Evolutionary conservation across 1,140 invertebrate genomes (phyloP).

Genomic region (Dysdera silvatica): DNA sequence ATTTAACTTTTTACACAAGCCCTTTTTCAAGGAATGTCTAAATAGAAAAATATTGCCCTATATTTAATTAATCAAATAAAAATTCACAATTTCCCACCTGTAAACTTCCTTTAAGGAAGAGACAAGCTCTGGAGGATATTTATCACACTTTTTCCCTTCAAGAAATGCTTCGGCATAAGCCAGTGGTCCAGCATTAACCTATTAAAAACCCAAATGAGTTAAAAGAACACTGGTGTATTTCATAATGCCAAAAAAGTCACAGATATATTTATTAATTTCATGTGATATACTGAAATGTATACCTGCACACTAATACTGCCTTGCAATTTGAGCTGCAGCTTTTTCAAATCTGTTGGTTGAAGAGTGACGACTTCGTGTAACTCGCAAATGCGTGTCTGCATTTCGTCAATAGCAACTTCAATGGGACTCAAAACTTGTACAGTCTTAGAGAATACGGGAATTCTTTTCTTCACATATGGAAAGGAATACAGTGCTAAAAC

Average conservation of each 20-base stretch:
- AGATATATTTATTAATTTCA: not conserved
- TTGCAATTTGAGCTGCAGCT: constrained; percentile 78
- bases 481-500: constrained; percentile 68
- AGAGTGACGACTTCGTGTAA: constrained; percentile 73
- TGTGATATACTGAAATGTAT: not conserved
- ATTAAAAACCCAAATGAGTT: not conserved
- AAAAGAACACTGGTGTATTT: not conserved
- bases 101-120: constrained; percentile 76
- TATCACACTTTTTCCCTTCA: constrained; percentile 26
- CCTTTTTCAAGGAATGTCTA: not conserved
- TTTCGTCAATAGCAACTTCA: constrained; percentile 88
- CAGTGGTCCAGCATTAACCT: constrained; percentile 86
- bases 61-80: too few species aligned
- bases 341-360: constrained; percentile 72
- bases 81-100: constrained; percentile 53
- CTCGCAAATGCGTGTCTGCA: constrained; percentile 73
- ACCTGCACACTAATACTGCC: constrained; percentile 78
- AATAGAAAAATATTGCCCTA: too few species aligned
- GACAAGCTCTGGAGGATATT: constrained; percentile 70
- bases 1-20: too few species aligned
- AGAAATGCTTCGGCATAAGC: constrained; percentile 87
- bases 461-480: constrained; percentile 84
- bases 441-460: constrained; percentile 61
- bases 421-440: constrained; percentile 78
- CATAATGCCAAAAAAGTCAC: not conserved